Conservation (phyloP, 2,113 vertebrate genomes). For the Todiramphus chloris region DNA sequence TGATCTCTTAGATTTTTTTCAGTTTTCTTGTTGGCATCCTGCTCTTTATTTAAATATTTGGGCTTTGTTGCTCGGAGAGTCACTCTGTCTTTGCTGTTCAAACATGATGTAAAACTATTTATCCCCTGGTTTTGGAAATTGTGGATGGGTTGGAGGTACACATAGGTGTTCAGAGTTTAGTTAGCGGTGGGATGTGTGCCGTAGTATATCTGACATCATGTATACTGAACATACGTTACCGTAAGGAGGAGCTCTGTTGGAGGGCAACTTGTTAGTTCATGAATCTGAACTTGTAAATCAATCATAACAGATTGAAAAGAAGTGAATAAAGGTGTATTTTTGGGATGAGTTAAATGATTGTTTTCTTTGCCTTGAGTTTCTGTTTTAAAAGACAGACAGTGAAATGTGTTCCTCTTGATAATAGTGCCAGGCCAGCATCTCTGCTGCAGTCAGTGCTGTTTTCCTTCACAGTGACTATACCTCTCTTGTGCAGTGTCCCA, state of each 20-base stretch:
- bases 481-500: background rate
- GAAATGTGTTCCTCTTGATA: background rate
- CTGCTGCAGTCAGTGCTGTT: fast-evolving
- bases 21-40: background rate
- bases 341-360: background rate
- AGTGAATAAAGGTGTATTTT: background rate
- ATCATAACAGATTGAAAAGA: background rate
- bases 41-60: background rate
- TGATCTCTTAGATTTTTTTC: background rate
- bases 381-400: background rate
- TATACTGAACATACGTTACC: background rate
- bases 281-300: background rate
- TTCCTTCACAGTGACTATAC: background rate
- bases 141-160: background rate
- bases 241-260: background rate
- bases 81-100: background rate
- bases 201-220: background rate
- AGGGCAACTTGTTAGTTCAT: background rate
- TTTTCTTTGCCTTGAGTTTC: background rate
- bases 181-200: background rate
- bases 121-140: background rate
- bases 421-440: background rate
- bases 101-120: background rate
- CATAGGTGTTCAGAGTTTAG: background rate
- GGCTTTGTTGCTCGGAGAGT: background rate